Evolutionary conservation across 1,140 invertebrate species (phyloP), one percentile per base, ranked within the genome.

Genomic region (Goniozus legneri): DNA sequence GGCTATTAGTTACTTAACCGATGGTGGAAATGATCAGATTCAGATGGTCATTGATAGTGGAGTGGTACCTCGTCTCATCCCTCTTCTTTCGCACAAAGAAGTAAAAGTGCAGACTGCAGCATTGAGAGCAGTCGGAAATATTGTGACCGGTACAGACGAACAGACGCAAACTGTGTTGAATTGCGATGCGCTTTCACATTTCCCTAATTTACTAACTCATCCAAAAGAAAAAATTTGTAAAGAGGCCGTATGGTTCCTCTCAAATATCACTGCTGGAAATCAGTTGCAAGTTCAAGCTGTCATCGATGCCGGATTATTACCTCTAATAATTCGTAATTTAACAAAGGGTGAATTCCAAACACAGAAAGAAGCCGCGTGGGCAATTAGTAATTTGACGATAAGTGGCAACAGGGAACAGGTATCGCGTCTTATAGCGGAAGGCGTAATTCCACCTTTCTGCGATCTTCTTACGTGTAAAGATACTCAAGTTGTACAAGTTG

Each of bases 341-440:
- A 59, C 60, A 12, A 76, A 81, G 82, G 93, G 93, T 44, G 96
- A 99, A 77, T 98, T 98, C 78, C 94, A 97, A 79, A 98, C 95
- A 3, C 95, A 98, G 72, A 99, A 98, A 75, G 96, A 98, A 79
- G 96, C 96, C 12, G 95, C 95, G 0, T 99, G 97, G 97, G 96
- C 96, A 3, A 92, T 99, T 13, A 97, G 92, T 62, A 99, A 99
- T 78, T 84, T 97, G 41, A 98, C 96, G 44, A 97, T 98, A 64
- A 97, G 93, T 62, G 97, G 97, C 16, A 92, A 88, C 54, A 86
- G 86, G 63, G 87, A 95, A 42, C 96, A 99, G 77, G 84, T 91
- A 3, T 84, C 85, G 1, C 84, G 86, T 56, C 82, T 98, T 50
- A 92, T 98, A 38, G 81, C 87, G 57, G 84, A 88, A 66, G 91